phyloP scores from a whole-genome alignment of 1,140 invertebrate genomes.

The Danaus plexippus region DNA sequence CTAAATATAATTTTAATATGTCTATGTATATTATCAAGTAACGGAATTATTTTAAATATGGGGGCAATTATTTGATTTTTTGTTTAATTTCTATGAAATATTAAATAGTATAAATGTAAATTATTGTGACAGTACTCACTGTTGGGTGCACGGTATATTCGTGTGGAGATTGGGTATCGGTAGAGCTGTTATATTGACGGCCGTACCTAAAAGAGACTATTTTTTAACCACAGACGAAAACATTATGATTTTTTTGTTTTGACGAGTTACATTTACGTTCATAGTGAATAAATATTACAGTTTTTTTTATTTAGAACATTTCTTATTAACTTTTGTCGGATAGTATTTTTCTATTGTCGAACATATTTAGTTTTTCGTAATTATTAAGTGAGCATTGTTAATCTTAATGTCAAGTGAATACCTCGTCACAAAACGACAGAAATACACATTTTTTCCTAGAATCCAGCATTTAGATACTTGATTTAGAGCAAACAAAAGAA shows the following conservation, averaged over 20 bases:
- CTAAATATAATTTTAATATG: conserved; percentile 1
- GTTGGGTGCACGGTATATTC: conserved; percentile 49
- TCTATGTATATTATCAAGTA: no score
- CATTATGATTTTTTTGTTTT: background rate
- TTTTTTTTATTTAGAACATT: conserved; percentile 1
- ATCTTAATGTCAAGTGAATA: no score
- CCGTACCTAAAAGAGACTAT: conserved; percentile 36
- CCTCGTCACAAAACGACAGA: no score
- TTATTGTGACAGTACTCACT: conserved; percentile 44
- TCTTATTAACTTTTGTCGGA: background rate
- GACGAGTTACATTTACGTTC: conserved; percentile 22
- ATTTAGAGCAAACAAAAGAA: no score
- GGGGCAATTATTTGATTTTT: no score
- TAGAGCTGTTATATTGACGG: conserved; percentile 50
- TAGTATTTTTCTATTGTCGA: background rate
- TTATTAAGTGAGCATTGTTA: no score
- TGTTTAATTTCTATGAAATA: no score
- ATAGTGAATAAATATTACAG: no score
- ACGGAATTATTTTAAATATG: no score
- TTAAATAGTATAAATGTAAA: background rate
- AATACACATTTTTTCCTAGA: no score
- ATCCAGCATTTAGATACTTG: no score
- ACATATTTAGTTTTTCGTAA: no score
- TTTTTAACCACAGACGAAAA: background rate
- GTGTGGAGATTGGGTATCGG: conserved; percentile 39